Conservation (phyloP, 2,113 vertebrate genomes). For the Galbula dea region DNA sequence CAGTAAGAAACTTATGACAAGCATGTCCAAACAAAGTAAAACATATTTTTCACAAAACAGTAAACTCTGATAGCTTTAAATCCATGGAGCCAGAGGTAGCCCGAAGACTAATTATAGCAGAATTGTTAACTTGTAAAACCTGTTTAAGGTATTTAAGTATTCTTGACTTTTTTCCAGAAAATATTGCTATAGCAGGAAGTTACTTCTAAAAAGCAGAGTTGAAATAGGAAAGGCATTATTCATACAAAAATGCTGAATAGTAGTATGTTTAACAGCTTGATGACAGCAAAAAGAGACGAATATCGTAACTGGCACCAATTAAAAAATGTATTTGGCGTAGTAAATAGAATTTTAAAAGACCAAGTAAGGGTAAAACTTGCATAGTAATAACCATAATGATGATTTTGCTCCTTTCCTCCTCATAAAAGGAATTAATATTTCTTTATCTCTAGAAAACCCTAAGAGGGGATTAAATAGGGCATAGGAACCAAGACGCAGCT, state of each 20-base stretch:
- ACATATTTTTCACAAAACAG: slow-evolving; percentile 60
- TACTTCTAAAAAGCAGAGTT: neutral
- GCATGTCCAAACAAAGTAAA: slow-evolving; percentile 66
- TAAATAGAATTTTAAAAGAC: neutral
- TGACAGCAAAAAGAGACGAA: neutral
- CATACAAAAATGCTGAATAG: neutral
- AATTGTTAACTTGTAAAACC: slow-evolving; percentile 46
- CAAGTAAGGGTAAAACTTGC: neutral
- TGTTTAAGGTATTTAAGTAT: slow-evolving; percentile 17
- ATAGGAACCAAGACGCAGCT: neutral
- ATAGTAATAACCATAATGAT: neutral
- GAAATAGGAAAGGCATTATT: neutral
- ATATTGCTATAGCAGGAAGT: slow-evolving; percentile 12
- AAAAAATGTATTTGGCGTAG: neutral
- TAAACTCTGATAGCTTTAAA: slow-evolving; percentile 59
- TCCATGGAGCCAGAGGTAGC: slow-evolving; percentile 22
- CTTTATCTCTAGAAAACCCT: neutral
- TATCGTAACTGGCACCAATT: neutral
- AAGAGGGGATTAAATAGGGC: neutral
- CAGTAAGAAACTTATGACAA: slow-evolving; percentile 62
- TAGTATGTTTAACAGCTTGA: neutral
- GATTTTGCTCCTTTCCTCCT: neutral
- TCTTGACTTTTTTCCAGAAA: slow-evolving; percentile 27
- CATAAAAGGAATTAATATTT: neutral
- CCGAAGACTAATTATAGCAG: slow-evolving; percentile 39